Percentiles rank a stretch among this genome's conserved stretches.
These are phyloP conservation scores for Agelas oroides DNA, from an alignment of 37 sponge, comb jelly and placozoan genomes.

Conservation along the genomic window DNA sequence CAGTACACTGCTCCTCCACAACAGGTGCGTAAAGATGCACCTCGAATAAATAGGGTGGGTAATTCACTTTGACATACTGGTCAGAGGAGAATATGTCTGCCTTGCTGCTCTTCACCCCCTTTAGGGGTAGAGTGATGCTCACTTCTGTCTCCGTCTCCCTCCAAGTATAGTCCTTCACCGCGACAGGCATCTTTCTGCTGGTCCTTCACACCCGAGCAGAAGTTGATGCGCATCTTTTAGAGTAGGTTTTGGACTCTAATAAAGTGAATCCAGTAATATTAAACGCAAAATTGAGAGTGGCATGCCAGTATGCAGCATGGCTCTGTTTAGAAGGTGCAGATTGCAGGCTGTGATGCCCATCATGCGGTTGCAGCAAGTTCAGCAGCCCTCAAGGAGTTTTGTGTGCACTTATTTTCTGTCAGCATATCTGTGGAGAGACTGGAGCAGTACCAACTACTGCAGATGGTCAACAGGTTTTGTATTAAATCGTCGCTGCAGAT, in stretches of 20 bases:
- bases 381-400: no score
- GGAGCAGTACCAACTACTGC: no score
- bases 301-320: no score
- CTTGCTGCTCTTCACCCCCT: conserved; percentile 81
- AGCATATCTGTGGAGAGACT: no score
- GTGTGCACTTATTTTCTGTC: no score
- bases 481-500: no score
- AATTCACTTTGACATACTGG: conserved; percentile 88
- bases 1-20: conserved; percentile 65
- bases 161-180: conserved; percentile 93
- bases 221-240: conserved; percentile 42
- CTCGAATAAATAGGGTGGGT: conserved; percentile 90
- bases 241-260: background rate
- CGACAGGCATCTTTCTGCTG: conserved; percentile 84
- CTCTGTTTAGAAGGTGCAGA: no score
- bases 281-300: no score
- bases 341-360: no score
- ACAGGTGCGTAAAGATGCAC: conserved; percentile 67
- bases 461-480: no score
- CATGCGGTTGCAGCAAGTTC: no score
- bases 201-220: background rate
- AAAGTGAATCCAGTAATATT: no score
- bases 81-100: conserved; percentile 88
- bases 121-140: conserved; percentile 78
- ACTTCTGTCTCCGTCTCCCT: conserved; percentile 79